phyloP scores from a whole-genome alignment of 2,113 vertebrate genomes.

The Hipposideros armiger region DNA sequence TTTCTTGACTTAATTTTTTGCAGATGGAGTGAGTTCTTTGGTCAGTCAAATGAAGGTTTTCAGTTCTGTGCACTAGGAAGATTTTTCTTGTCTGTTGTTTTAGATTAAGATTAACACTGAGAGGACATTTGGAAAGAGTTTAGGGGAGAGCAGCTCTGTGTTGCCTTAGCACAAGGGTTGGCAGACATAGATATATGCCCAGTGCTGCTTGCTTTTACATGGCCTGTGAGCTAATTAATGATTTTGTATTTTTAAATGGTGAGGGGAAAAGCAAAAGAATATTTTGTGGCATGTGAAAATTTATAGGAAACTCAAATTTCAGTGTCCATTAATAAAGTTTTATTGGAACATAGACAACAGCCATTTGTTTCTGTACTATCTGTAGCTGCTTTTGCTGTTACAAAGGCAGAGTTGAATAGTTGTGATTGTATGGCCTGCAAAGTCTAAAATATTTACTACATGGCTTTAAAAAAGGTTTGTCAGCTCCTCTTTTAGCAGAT shows the following conservation, averaged over 20 bases:
- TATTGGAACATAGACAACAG: not conserved
- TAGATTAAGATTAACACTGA: not conserved
- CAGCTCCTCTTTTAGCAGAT: slow-evolving; percentile 5
- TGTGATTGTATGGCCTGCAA: not conserved
- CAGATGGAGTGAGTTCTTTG: slow-evolving; percentile 11
- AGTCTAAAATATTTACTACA: not conserved
- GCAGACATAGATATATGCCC: not conserved
- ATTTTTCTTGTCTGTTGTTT: not conserved
- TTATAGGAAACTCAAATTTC: slow-evolving; percentile 35
- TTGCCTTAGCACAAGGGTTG: not conserved
- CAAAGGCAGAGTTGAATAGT: not conserved
- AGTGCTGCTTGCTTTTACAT: not conserved
- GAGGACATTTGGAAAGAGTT: not conserved
- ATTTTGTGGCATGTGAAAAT: slow-evolving; percentile 33
- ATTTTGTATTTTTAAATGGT: slow-evolving; percentile 51
- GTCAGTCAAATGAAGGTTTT: slow-evolving; percentile 50
- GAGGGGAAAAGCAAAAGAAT: slow-evolving; percentile 18
- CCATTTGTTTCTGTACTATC: slow-evolving; percentile 28
- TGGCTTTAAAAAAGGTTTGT: not conserved
- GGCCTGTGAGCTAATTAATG: not conserved
- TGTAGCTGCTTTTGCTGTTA: slow-evolving; percentile 29
- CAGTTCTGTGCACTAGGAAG: not conserved
- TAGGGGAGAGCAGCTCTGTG: not conserved
- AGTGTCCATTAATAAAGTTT: slow-evolving; percentile 30
- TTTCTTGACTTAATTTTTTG: slow-evolving; percentile 21